Conservation (phyloP, 2,113 vertebrate genomes). For the Centropus unirufus region DNA sequence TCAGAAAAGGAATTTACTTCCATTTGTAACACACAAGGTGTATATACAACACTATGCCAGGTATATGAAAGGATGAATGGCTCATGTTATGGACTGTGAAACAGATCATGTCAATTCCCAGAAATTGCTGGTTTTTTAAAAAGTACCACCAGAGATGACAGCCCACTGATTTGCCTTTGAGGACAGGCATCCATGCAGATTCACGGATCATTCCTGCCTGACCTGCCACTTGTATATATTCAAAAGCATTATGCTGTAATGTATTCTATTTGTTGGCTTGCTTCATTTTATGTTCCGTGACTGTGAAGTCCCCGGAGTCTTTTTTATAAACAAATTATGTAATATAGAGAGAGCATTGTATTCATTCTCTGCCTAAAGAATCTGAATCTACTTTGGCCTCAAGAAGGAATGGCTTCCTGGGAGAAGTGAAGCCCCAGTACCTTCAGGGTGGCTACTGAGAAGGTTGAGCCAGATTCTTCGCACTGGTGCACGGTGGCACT, state of each 20-base stretch:
- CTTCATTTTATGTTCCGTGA: not conserved
- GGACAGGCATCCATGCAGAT: not conserved
- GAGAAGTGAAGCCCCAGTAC: not conserved
- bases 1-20: constrained; percentile 17
- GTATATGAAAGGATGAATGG: not conserved
- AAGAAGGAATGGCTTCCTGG: not conserved
- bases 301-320: not conserved
- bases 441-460: not conserved
- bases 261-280: not conserved
- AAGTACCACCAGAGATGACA: not conserved
- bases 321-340: not conserved
- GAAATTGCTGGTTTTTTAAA: not conserved
- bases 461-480: not conserved
- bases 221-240: not conserved
- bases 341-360: not conserved
- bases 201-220: not conserved
- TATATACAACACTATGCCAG: not conserved
- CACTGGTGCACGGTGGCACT: not conserved
- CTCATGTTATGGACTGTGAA: not conserved
- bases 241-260: not conserved
- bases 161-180: not conserved
- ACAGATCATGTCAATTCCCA: not conserved
- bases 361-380: not conserved
- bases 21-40: not conserved
- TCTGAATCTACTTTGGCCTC: not conserved